Base-by-base conservation (phyloP, 2,888 invertebrate genomes). In the Macrophya alboannulata region DNA sequence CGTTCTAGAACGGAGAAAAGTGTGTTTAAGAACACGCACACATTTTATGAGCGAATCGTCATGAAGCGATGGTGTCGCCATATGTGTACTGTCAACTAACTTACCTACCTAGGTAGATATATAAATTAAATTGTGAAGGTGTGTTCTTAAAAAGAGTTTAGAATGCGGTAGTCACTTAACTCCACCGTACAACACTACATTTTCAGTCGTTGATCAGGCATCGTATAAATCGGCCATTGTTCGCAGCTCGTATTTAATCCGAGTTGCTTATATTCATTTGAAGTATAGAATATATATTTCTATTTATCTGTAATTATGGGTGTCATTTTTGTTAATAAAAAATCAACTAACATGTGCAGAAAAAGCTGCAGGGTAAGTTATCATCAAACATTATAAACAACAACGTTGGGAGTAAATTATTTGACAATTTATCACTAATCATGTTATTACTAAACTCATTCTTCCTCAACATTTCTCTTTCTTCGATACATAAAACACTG, bases 341-440 rank as follows among this genome's bases (percentile, higher is more conserved):
- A 85, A 25, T 86, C 87, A 85, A n/a, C 6, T n/a, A 85, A 87
- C 72, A 86, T 87, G 85, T 88, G 88, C 84, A 86, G 87, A 79
- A 88, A 88, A 84, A 88, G 87, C 55, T 55, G 55, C 86, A 88
- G 86, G 87, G 91, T 91, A 88, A 89, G 88, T 84, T 72, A 79
- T 71, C 5, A 79, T 71, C 5, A 65, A 25, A 62, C 43, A 59
- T 37, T 31, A n/a, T 72, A 43, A 74, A 71, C 8, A 55, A 55
- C n/a, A 31, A 31, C 31, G 31, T 31, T 31, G 31, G 31, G 31
- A 31, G 31, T 31, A 31, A 31, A 31, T 31, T 31, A 31, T 31
- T 31, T 31, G 31, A 2, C 31, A 31, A 31, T 17, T 51, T n/a
- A n/a, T n/a, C n/a, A 55, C 55, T 8, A 17, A 76, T 88, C 43